Percentiles rank a stretch among this genome's conserved stretches.
These are phyloP conservation scores for Hirtodrosophila confusa DNA, from an alignment of 2,888 invertebrate species.

Conservation along the genomic window DNA sequence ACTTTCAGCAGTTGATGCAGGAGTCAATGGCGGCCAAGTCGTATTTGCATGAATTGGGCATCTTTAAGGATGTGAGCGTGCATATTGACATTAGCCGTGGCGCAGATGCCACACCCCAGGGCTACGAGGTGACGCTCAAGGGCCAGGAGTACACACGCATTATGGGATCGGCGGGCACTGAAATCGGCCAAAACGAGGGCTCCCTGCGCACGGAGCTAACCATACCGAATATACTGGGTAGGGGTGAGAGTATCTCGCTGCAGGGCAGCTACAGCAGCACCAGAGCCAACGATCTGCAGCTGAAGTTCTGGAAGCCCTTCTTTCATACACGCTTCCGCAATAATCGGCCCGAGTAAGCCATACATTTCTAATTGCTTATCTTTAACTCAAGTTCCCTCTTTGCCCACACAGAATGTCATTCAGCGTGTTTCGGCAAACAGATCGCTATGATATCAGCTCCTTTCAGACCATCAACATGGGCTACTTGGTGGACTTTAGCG, in stretches of 20 bases:
- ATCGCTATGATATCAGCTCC: conserved; percentile 85
- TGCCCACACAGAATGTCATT: conserved; percentile 87
- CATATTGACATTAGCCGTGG: conserved; percentile 95
- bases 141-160: conserved; percentile 93
- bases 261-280: conserved; percentile 95
- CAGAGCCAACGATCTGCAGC: conserved; percentile 91
- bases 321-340: conserved; percentile 87
- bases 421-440: conserved; percentile 89
- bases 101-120: conserved; percentile 90
- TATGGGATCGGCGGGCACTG: conserved; percentile 93
- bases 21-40: conserved; percentile 89
- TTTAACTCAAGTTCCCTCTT: not conserved
- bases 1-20: conserved; percentile 93
- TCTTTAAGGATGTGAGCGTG: conserved; percentile 94
- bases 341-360: conserved; percentile 87
- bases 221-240: conserved; percentile 93
- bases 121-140: conserved; percentile 92
- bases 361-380: not conserved
- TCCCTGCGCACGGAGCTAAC: conserved; percentile 88
- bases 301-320: conserved; percentile 93
- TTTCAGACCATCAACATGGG: conserved; percentile 93
- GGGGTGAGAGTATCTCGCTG: conserved; percentile 92
- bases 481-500: conserved; percentile 90
- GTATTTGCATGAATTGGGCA: conserved; percentile 92
- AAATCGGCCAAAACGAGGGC: conserved; percentile 96